Evolutionary conservation across 2,113 vertebrate genomes (phyloP).

Genomic region (Glaucomys volans): DNA sequence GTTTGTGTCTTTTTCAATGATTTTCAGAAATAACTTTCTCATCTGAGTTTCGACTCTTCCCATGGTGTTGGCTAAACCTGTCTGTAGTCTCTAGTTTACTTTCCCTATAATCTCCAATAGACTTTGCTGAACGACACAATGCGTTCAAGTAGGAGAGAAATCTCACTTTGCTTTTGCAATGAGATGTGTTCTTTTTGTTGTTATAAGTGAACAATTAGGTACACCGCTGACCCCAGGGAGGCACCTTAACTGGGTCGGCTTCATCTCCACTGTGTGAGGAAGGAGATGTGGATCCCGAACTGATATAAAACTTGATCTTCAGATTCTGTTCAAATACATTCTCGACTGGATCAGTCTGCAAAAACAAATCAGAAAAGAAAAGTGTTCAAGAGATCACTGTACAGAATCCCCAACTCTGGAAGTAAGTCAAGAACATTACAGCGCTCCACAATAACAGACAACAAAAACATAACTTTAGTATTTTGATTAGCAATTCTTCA

Average conservation of each 20-base stretch:
- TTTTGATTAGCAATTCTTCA: not conserved
- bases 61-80: not conserved
- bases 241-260: constrained; percentile 90
- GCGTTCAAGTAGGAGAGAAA: not conserved
- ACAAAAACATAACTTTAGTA: constrained; percentile 45
- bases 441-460: constrained; percentile 53
- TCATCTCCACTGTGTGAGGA: constrained; percentile 94
- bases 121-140: not conserved
- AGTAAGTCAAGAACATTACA: not conserved
- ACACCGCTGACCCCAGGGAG: not conserved
- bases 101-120: not conserved
- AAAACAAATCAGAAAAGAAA: constrained; percentile 68
- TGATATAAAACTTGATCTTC: constrained; percentile 91
- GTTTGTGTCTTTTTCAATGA: not conserved
- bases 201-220: not conserved
- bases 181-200: not conserved
- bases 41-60: not conserved
- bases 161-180: not conserved
- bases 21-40: not conserved
- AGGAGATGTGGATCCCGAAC: constrained; percentile 93
- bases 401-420: constrained; percentile 58
- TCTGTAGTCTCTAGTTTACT: no score
- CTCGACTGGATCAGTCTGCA: constrained; percentile 93
- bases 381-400: constrained; percentile 53
- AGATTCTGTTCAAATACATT: constrained; percentile 92